These are phyloP conservation scores for Stenotaenia linearis DNA, from an alignment of 2,888 invertebrate species.

Conservation along the genomic window DNA sequence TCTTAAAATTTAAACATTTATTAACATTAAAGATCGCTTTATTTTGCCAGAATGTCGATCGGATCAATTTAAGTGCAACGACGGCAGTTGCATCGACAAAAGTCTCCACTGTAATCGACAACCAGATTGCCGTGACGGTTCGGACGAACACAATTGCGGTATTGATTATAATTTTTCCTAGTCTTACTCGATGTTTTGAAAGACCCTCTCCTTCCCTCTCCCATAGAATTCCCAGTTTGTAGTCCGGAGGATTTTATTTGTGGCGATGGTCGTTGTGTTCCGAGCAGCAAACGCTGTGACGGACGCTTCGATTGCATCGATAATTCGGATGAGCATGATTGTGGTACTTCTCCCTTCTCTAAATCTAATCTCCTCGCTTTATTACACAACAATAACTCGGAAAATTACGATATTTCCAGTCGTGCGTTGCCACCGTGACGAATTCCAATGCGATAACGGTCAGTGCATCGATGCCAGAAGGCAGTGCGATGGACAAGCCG, in stretches of 20 bases:
- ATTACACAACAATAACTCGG: not conserved
- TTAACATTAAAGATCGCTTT: not conserved
- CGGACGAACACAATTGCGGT: slow-evolving; percentile 57
- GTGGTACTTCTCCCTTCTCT: slow-evolving; percentile 48
- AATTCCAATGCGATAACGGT: slow-evolving; percentile 18
- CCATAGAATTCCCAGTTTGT: slow-evolving; percentile 41
- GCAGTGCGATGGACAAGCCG: slow-evolving; percentile 54
- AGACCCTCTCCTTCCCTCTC: not conserved
- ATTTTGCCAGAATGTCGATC: not conserved
- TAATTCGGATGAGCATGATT: slow-evolving; percentile 67
- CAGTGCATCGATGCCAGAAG: slow-evolving; percentile 41
- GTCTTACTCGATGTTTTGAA: not conserved
- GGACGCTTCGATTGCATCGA: slow-evolving; percentile 68
- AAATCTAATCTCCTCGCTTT: not conserved
- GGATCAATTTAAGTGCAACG: slow-evolving; percentile 53
- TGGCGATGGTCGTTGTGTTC: slow-evolving; percentile 66
- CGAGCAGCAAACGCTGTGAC: slow-evolving; percentile 63
- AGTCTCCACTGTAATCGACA: slow-evolving; percentile 60
- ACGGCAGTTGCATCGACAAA: slow-evolving; percentile 58
- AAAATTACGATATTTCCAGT: not conserved
- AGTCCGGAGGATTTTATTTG: slow-evolving; percentile 60
- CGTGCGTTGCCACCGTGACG: not conserved
- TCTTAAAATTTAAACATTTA: not conserved
- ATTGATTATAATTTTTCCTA: slow-evolving; percentile 38
- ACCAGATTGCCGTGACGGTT: slow-evolving; percentile 59